Evolutionary conservation across 2,797 vertebrate genomes (phyloP).

Genomic region (Pangasius djambal): DNA sequence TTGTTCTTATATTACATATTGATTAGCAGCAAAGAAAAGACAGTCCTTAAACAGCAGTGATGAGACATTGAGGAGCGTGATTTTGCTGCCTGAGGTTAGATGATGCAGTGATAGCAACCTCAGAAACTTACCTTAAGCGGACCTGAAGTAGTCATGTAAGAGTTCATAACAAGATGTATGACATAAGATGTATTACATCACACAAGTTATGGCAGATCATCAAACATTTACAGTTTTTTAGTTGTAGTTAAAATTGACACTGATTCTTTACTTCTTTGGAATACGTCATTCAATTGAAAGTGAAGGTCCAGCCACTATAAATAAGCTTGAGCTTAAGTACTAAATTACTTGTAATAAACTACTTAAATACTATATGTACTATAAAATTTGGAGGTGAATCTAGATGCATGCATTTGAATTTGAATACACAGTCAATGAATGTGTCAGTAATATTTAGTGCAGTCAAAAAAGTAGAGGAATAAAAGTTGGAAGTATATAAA

Average conservation of each 20-base stretch:
- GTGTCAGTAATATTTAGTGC: not conserved
- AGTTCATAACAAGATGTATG: not conserved
- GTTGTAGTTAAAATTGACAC: not conserved
- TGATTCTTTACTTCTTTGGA: not conserved
- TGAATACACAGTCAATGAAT: not conserved
- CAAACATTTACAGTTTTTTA: not conserved
- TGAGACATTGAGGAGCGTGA: not conserved
- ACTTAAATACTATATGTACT: not conserved
- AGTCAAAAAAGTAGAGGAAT: not conserved
- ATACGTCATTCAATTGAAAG: not conserved
- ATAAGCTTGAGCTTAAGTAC: not conserved
- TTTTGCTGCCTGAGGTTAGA: not conserved
- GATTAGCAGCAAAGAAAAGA: slow-evolving; percentile 24
- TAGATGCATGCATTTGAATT: not conserved
- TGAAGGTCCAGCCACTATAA: not conserved
- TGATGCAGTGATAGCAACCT: not conserved
- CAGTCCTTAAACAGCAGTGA: slow-evolving; percentile 20
- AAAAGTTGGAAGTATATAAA: not conserved
- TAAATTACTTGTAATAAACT: not conserved
- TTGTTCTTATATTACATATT: slow-evolving; percentile 34
- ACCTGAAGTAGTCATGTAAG: not conserved
- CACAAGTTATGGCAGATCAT: too few species aligned
- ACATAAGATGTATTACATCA: slow-evolving; percentile 10
- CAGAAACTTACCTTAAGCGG: not conserved
- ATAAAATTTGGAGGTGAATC: not conserved